Evolutionary conservation across 1,140 invertebrate species (phyloP), one percentile per base, ranked within the genome.

Genomic region (Scaptodrosophila lebanonensis): DNA sequence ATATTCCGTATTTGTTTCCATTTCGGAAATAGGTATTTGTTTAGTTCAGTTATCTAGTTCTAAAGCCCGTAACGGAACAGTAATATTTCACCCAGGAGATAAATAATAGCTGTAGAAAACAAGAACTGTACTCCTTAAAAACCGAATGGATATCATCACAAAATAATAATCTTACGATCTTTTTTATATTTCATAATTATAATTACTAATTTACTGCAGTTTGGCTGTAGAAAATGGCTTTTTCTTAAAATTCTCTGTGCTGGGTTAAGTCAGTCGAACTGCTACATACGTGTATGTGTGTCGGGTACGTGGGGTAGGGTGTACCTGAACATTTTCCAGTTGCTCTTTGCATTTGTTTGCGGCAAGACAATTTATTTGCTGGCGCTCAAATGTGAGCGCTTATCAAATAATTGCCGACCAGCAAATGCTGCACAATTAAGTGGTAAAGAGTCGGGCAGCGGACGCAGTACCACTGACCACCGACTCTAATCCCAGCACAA

Each of bases 401-500:
- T 85, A 85, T 85, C 83, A 85, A 85, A 85, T 85, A 85, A 85
- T 85, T 85, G 77, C 65, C 70, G 66, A 62, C 57, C 68, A 72
- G 68, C 66, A 66, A 83, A 85, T 62, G 71, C 63, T 69, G 57
- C 65, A 82, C 83, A 85, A 83, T 85, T 84, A 85, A 84, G 70
- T 56, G 68, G 68, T 59, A 62, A 71, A 67, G 63, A 57, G 64
- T 60, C 60, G 65, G 56, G 45, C 61, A 48, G 15, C 39, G 45
- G 57, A 52, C 59, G 40, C 53, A 58, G 22, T 42, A 2, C 58
- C 22, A 3, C 9, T 13, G 11, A 3, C 44, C 22, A 42, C 49
- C 18, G 16, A 9, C 30, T 25, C 22, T 27, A 22, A 18, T 13
- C 20, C 6, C 22, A 43, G 22, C 22, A 25, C 22, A 25, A 18